Base-by-base conservation (phyloP, 2,113 vertebrate genomes). In the Notechis scutatus region DNA sequence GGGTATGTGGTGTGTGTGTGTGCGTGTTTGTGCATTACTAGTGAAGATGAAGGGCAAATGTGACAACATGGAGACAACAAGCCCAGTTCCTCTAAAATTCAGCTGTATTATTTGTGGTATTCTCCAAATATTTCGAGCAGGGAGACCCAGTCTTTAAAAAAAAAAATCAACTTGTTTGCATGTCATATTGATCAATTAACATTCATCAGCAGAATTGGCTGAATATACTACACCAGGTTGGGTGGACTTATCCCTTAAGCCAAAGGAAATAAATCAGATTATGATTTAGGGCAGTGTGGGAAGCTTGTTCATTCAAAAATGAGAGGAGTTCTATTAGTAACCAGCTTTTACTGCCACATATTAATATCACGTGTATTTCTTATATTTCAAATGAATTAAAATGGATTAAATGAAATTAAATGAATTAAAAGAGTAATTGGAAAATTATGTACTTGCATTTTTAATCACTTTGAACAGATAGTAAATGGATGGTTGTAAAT, bases 1-100 rank as follows among this genome's bases (percentile, higher is more conserved):
- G 0, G 12, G 5, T 1, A 9, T 56, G 5, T 7, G 20, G 21
- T 47, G 10, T 45, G 39, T 5, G 1, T 0, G 26, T n/a, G 24
- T n/a, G 2, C 0, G 8, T 10, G 15, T 85, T 21, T 59, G 29
- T 47, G 74, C 18, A 26, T 18, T 1, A 34, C 55, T 9, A 4
- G 24, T 26, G n/a, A 42, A 74, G 8, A 29, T 21, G 3, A 24
- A 54, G 59, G 1, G 29, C 74, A 45, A 86, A 85, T 18, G 10
- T 45, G n/a, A 2, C 15, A 57, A 45, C 26, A 50, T 8, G 20
- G n/a, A 54, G 3, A 9, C 20, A 55, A 23, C 0, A 3, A 59
- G 26, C 20, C 56, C 1, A 8, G 88, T 89, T 88, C 26, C 54
- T 59, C 56, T 24, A 8, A 34, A 54, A 20, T 45, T 26, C 29